phyloP scores from a whole-genome alignment of 92 coral and sea anemone species.

The Umimayanthus kanabou region DNA sequence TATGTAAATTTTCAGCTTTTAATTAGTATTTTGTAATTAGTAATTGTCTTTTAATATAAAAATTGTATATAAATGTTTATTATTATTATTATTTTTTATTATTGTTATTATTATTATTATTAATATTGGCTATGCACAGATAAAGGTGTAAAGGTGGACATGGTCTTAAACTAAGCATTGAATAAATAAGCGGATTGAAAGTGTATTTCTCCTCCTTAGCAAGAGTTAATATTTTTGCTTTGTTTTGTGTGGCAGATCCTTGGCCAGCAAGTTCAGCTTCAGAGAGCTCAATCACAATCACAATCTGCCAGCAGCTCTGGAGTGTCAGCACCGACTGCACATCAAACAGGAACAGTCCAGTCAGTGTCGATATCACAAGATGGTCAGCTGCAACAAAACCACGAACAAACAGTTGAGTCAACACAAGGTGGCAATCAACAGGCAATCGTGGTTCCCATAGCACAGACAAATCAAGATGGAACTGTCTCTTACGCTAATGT shows the following conservation, averaged over 20 bases:
- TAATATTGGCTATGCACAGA: no score
- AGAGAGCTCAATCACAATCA: slow-evolving; percentile 72
- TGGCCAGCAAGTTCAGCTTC: slow-evolving; percentile 85
- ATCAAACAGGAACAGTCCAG: slow-evolving; percentile 39
- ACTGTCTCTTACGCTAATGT: slow-evolving; percentile 81
- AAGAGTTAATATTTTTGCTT: not conserved
- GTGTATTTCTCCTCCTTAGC: no score
- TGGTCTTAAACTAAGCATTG: no score
- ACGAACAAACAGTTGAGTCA: slow-evolving; percentile 70
- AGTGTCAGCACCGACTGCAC: slow-evolving; percentile 3
- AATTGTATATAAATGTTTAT: no score
- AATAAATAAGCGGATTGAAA: no score
- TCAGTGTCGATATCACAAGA: slow-evolving; percentile 54
- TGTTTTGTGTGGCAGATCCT: slow-evolving; percentile 57
- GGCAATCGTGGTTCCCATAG: slow-evolving; percentile 85
- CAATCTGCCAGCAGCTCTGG: slow-evolving; percentile 64
- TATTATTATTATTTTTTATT: no score
- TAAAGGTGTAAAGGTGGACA: no score
- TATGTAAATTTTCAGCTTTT: no score
- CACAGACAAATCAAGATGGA: slow-evolving; percentile 77
- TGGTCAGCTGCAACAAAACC: slow-evolving; percentile 66
- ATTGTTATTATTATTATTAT: no score
- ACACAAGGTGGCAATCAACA: slow-evolving; percentile 67
- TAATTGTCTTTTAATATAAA: no score
- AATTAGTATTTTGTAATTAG: no score